Evolutionary conservation across 1,140 invertebrate species (phyloP), one percentile per base, ranked within the genome.

Genomic region (Ruditapes philippinarum): DNA sequence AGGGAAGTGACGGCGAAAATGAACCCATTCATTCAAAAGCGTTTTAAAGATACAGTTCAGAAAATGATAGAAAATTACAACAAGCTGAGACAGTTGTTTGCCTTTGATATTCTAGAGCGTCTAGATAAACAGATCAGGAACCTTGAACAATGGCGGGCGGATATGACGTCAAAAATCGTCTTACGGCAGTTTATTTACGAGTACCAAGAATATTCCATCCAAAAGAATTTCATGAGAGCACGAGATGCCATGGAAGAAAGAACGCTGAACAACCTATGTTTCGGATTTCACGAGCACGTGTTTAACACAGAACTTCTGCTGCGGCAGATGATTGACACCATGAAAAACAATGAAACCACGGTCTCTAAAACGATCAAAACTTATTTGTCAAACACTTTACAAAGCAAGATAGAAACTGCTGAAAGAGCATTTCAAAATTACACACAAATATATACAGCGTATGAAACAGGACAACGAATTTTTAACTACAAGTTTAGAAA

Each of bases 211-310:
- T 89, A 89, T 49, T 78, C 76, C 9, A 68, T 83, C 4, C 60
- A 84, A 60, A 91, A 91, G 68, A 88, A 90, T 82, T 91, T 91
- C 49, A 22, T 90, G 54, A 65, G 91, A 4, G 88, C 68, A 0
- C 38, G 88, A n/a, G 79, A 88, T 22, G 91, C 85, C 3, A 91
- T 91, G 91, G 91, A 91, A 42, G 91, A 91, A 88, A 65, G 88
- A 25, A 90, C 89, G 0, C 54, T 90, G 11, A 65, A 45, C 33
- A 49, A 36, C n/a, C 45, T 78, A 28, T 81, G 79, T 42, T 65
- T 81, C 3, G 79, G 79, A 40, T 81, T 81, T 45, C 79, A 81
- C 25, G 79, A 81, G 31, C 79, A 81, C 57, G 79, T 81, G 17
- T 81, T 81, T 40, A 81, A 65, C 12, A 62, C 79, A 0, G 79